Base-by-base conservation (phyloP, 1,140 invertebrate species). In the Zaprionus vittiger region DNA sequence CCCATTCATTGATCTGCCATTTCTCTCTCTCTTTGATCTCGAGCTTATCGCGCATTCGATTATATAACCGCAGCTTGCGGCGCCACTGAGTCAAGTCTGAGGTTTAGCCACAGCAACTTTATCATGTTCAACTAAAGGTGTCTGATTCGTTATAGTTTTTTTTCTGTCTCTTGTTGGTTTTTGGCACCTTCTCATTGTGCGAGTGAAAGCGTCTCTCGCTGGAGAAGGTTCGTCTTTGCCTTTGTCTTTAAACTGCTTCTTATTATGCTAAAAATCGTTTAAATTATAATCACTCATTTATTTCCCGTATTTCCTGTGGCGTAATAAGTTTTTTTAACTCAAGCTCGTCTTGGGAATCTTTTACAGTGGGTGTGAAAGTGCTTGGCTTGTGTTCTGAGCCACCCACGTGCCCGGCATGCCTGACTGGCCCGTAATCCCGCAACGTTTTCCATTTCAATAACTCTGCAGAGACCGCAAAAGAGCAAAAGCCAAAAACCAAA, bases 251-350 rank as follows among this genome's bases (percentile, higher is more conserved):
- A 63, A 62, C 65, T 70, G 59, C 47, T 24, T 63, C 28, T 37
- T 80, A 73, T 82, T 86, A 86, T 80, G 83, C 79, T 82, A 80
- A 87, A 83, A 87, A 80, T 78, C 80, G 66, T 86, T 87, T 80
- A 80, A 87, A 87, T 84, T 77, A 84, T 81, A 82, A 82, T 82
- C 66, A 57, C 52, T 57, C 52, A 20, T 66, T 54, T 55, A 74
- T 17, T 57, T 34, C 9, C 9, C 47, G 56, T 57, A 63, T 61
- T 55, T 37, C 59, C 38, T n/a, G 20, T 86, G 84, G 67, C 74
- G 84, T 86, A 89, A 86, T 83, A 87, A 31, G n/a, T 57, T 57
- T 61, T 57, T 57, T 61, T 62, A 31, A 31, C 31, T 31, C 9
- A 3, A 3, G 59, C 38, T 41, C 9, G 38, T 20, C 37, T 26